Conservation (phyloP, 2,797 vertebrate species). For the Ceryle rudis region DNA sequence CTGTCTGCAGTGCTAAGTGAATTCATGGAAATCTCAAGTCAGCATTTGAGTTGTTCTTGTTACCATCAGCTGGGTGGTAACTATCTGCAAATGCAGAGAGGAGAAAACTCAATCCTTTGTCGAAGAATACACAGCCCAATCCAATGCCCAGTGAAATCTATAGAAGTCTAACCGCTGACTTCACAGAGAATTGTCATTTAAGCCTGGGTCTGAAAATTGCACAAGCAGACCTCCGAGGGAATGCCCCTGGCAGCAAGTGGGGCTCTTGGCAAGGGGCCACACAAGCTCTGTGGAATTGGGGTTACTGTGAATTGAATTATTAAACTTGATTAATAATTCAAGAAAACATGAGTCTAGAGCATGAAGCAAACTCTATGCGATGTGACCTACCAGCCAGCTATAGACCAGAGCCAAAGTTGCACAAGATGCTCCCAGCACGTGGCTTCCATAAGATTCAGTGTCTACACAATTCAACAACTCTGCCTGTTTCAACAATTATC, state of each 20-base stretch:
- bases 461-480: constrained; percentile 1
- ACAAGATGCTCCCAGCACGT: constrained; percentile 11
- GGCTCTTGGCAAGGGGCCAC: constrained; percentile 6
- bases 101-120: neutral
- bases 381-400: constrained; percentile 32
- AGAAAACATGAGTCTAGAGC: constrained; percentile 37
- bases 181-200: neutral
- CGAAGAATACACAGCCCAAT: neutral
- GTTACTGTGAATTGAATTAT: constrained; percentile 61
- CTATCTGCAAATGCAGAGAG: neutral
- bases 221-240: neutral
- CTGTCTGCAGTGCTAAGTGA: neutral
- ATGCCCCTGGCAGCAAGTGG: neutral
- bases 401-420: neutral
- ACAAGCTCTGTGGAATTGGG: neutral
- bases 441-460: neutral
- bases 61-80: neutral
- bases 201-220: fast-evolving
- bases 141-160: neutral
- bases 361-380: neutral
- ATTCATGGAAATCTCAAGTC: neutral
- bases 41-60: neutral
- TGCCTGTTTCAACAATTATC: constrained; percentile 31
- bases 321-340: constrained; percentile 55
- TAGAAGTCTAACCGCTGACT: neutral